phyloP scores from a whole-genome alignment of 1,140 invertebrate species.

The Anastrepha ludens region DNA sequence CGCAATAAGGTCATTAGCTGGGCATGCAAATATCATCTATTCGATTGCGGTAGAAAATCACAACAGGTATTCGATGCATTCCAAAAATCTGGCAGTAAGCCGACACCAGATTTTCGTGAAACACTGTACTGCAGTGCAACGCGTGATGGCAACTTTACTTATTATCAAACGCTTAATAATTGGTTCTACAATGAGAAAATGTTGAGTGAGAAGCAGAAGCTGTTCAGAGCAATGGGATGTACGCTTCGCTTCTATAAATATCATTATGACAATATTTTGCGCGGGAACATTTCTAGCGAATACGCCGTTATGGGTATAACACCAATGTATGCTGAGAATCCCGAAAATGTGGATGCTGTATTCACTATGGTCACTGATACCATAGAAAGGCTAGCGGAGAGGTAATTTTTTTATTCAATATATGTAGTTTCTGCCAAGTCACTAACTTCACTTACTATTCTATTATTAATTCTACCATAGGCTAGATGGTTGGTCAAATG shows the following conservation, averaged over 20 bases:
- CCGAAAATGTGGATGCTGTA: slow-evolving; percentile 68
- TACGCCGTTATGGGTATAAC: slow-evolving; percentile 66
- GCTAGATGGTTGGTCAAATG: slow-evolving; percentile 70
- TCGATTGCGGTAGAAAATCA: slow-evolving; percentile 72
- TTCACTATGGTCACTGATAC: slow-evolving; percentile 61
- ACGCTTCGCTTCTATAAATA: slow-evolving; percentile 43
- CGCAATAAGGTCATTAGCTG: slow-evolving; percentile 72
- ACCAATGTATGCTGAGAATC: slow-evolving; percentile 72
- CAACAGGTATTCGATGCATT: slow-evolving; percentile 56
- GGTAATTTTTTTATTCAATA: slow-evolving; percentile 61
- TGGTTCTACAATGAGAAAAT: slow-evolving; percentile 57
- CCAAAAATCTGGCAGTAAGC: neutral
- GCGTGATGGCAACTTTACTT: slow-evolving; percentile 68
- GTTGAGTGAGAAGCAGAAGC: slow-evolving; percentile 58
- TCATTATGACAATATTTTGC: slow-evolving; percentile 61
- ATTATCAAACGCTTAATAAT: slow-evolving; percentile 60
- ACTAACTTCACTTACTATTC: neutral
- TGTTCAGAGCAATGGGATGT: slow-evolving; percentile 64
- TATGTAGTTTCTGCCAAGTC: too few relatives aligned
- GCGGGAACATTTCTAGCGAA: neutral
- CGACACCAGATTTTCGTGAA: slow-evolving; percentile 76
- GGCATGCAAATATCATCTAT: slow-evolving; percentile 75
- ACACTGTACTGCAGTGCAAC: slow-evolving; percentile 78
- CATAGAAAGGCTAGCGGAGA: slow-evolving; percentile 57
- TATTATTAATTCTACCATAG: slow-evolving; percentile 57